Percentiles rank a stretch among this genome's conserved stretches.
These are phyloP conservation scores for Virgularia gustaviana DNA, from an alignment of 92 coral and sea anemone genomes.

Conservation along the genomic window DNA sequence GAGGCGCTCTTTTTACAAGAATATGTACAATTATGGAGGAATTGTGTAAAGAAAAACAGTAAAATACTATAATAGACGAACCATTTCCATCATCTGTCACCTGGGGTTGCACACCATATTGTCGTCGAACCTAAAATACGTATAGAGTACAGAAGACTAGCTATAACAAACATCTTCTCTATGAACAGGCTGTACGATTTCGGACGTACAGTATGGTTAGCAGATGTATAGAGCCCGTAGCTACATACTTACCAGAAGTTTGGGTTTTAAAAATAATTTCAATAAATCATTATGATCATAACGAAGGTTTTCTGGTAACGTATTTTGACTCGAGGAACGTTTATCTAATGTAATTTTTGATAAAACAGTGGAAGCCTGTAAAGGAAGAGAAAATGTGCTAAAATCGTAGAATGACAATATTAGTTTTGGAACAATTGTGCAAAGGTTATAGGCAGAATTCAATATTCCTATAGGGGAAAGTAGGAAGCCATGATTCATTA, in stretches of 20 bases:
- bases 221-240: background rate
- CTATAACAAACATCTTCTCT: too few relatives aligned
- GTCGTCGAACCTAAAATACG: constrained; percentile 71
- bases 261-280: constrained; percentile 71
- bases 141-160: background rate
- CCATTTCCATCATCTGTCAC: constrained; percentile 78
- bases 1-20: background rate
- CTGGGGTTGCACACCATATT: constrained; percentile 62
- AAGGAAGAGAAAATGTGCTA: background rate
- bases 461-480: too few relatives aligned
- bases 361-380: constrained; percentile 76
- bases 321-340: constrained; percentile 57
- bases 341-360: constrained; percentile 75
- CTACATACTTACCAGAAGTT: constrained; percentile 60
- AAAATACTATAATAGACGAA: background rate
- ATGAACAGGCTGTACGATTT: background rate
- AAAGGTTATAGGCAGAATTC: too few relatives aligned
- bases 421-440: too few relatives aligned
- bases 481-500: too few relatives aligned
- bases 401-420: too few relatives aligned
- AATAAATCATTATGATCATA: constrained; percentile 62
- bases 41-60: background rate
- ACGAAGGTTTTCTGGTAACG: constrained; percentile 75
- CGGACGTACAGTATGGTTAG: background rate
- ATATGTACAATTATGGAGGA: background rate